Percentiles rank a stretch among this genome's conserved stretches.
These are phyloP conservation scores for Ivindomyrus marchei DNA, from an alignment of 2,113 vertebrate species.

Conservation along the genomic window DNA sequence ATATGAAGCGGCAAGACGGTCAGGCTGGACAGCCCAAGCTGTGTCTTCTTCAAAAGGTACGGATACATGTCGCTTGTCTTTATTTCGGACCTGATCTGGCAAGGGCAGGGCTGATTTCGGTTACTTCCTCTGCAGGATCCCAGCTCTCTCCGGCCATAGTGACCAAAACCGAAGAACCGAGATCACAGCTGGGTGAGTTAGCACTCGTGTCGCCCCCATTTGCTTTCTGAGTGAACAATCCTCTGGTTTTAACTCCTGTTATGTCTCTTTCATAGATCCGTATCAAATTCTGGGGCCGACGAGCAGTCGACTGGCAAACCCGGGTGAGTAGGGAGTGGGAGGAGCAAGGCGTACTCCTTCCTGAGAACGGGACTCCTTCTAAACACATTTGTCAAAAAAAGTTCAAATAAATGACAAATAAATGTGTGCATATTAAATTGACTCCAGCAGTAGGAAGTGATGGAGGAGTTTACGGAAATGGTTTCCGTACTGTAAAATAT, in stretches of 20 bases:
- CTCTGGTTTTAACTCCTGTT: background rate
- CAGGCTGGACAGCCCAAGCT: conserved; percentile 70
- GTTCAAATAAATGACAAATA: background rate
- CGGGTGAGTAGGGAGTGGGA: conserved; percentile 60
- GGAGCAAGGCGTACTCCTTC: background rate
- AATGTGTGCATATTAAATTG: background rate
- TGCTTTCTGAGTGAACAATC: background rate
- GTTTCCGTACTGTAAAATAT: background rate
- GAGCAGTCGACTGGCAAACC: conserved; percentile 81
- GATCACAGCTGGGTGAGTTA: conserved; percentile 71
- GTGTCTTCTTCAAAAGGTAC: conserved; percentile 72
- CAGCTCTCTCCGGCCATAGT: conserved; percentile 70
- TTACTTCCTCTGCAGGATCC: conserved; percentile 51
- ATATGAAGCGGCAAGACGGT: conserved; percentile 73
- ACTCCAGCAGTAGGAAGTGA: background rate
- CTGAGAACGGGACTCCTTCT: background rate
- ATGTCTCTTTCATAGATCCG: conserved; percentile 58
- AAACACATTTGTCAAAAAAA: background rate
- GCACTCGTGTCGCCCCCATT: background rate
- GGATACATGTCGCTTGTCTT: background rate
- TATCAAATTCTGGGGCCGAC: conserved; percentile 85
- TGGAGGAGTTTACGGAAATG: background rate
- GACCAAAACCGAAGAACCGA: conserved; percentile 79
- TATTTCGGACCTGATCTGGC: background rate
- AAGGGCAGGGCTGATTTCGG: background rate